Percentiles rank a stretch among this genome's conserved stretches.
Evolutionary conservation across 2,113 vertebrate species (phyloP).

Genomic region (Haemorhous mexicanus): DNA sequence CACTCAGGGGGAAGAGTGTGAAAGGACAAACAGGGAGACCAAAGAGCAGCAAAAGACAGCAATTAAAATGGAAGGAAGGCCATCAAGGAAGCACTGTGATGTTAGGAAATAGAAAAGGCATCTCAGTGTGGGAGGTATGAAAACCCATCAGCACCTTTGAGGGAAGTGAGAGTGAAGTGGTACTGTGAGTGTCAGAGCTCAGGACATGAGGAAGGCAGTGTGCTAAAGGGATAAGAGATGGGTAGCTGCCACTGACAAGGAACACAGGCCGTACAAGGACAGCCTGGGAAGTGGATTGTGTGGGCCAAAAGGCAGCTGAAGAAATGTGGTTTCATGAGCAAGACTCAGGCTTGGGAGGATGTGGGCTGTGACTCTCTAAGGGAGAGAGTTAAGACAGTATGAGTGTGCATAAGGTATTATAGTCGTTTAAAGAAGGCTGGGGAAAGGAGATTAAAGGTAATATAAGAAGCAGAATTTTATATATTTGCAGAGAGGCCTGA

Average conservation of each 20-base stretch:
- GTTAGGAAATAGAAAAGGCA: not conserved
- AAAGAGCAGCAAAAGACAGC: not conserved
- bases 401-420: not conserved
- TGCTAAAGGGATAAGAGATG: not conserved
- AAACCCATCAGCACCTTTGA: not conserved
- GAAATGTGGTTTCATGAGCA: not conserved
- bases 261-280: not conserved
- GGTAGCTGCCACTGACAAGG: rapidly evolving
- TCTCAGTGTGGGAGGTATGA: not conserved
- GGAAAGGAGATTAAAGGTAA: not conserved
- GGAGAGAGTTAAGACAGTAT: not conserved
- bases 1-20: not conserved
- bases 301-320: not conserved
- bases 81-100: not conserved
- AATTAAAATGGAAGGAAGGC: not conserved
- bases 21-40: not conserved
- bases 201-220: not conserved
- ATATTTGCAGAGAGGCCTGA: not conserved
- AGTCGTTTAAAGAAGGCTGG: not conserved
- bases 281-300: not conserved
- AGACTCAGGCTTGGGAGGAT: not conserved
- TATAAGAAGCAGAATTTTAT: not conserved
- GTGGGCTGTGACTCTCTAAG: not conserved
- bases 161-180: not conserved
- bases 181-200: not conserved